Evolutionary conservation across 1,140 invertebrate genomes (phyloP), one percentile per base, ranked within the genome.

Genomic region (Teleopsis dalmanni): DNA sequence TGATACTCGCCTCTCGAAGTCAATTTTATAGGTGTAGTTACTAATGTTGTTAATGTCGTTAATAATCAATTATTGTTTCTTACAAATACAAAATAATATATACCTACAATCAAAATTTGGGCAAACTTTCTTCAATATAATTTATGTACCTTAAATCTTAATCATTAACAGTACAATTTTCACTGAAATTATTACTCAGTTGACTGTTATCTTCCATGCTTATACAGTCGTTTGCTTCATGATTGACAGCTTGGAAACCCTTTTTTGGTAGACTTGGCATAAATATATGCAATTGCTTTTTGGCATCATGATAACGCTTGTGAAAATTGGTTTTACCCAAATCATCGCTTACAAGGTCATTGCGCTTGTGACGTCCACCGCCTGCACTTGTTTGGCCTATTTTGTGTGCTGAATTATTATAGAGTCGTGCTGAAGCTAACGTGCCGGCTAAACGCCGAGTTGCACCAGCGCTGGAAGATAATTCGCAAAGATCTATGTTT

Each of bases 201-300:
- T 38, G 43, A 51, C 49, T 51, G 5, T 31, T 27, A 25, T 44
- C 43, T 34, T 41, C 43, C 13, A 19, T 27, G 26, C 23, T 29
- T 4, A 11, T 35, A 25, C 36, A 38, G 11, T 44, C 53, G 40
- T 58, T 60, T 14, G 54, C 59, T 16, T 37, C n/a, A 11, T 23
- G 6, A 10, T 53, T 50, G 29, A 45, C 26, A 0, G 50, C 36
- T 7, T 37, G 33, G 54, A 68, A 9, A 8, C 60, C 54, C 47
- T 69, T 69, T 44, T 66, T 69, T 9, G 65, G 62, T 46, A 69
- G 38, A 36, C 61, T 69, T 27, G 65, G 65, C 65, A 69, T 69
- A 21, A 69, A 69, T 18, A 69, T 69, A 51, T 69, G 65, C 19
- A 69, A 26, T 47, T 69, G 65, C 29, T 66, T 69, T 8, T 60